Evolutionary conservation across 2,113 vertebrate genomes (phyloP), one percentile per base, ranked within the genome.

Genomic region (Aspiorhynchus laticeps): DNA sequence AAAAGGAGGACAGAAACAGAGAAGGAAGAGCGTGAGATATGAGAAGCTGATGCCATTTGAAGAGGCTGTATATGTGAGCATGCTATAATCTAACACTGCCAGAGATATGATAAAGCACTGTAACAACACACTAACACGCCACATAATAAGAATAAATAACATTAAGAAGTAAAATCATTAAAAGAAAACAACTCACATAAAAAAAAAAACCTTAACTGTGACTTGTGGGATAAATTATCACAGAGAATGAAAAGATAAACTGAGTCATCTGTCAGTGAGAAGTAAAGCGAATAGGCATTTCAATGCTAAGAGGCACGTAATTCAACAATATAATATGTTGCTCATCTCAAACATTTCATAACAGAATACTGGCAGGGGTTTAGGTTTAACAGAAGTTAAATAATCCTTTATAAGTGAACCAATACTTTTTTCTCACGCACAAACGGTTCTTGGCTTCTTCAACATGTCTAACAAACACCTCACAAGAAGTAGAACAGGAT

Each of bases 401-500:
- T 31, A 19, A 77, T 31, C n/a, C 7, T 77, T 8, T 43, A 17
- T 65, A 46, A 28, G 79, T 65, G 5, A 79, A 59, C 33, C 14
- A n/a, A 48, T 36, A 56, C 24, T 26, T 75, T 17, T 6, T 41
- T 75, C 31, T 82, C 80, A 73, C 71, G 51, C 7, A 69, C 28
- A 81, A 85, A 73, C 6, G 2, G 9, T 51, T 7, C 15, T 61
- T 67, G 31, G 21, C 77, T 19, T 80, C 79, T 85, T 80, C 69
- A 86, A 63, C 86, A 88, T 56, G 63, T 92, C 90, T 31, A 91
- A 90, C 91, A 93, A 86, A 84, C 63, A 91, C 83, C 79, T 83
- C 59, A 88, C 91, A 94, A 94, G 93, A 89, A 87, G 94, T 61
- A 92, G 88, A 93, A 92, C 94, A 80, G 90, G 94, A 92, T 93